Conservation (phyloP, 2,888 invertebrate species). For the Lycocerus yunnanus region DNA sequence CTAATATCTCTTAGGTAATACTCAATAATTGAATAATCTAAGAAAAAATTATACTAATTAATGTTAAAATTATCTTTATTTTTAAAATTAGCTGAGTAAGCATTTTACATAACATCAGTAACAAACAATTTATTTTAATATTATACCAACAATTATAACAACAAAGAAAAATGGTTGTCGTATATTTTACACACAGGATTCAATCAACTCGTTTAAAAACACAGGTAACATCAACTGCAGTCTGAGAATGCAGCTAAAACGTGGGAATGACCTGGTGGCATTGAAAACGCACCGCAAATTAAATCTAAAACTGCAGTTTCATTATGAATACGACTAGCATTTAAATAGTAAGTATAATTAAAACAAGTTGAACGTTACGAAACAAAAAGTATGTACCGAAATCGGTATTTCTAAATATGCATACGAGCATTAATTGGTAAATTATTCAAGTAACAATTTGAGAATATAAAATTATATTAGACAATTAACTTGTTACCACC, state of each 20-base stretch:
- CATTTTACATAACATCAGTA: slow-evolving; percentile 10
- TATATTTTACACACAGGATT: neutral
- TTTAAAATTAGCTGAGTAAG: slow-evolving; percentile 7
- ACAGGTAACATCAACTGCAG: slow-evolving; percentile 28
- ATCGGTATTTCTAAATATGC: neutral
- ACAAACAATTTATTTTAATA: neutral
- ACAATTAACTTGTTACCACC: neutral
- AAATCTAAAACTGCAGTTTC: neutral
- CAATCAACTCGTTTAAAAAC: neutral
- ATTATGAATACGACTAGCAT: neutral
- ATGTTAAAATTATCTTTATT: slow-evolving; percentile 2
- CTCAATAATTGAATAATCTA: slow-evolving; percentile 7
- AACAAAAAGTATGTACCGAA: too few relatives aligned
- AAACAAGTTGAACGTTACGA: neutral
- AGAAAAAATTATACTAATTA: slow-evolving; percentile 9
- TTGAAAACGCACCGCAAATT: slow-evolving; percentile 35
- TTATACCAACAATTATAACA: neutral
- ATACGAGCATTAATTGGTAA: neutral
- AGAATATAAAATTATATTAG: neutral
- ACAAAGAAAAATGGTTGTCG: neutral
- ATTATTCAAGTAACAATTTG: neutral
- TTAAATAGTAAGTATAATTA: neutral
- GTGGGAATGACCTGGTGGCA: slow-evolving; percentile 45
- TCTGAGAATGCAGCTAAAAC: slow-evolving; percentile 42
- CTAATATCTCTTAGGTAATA: neutral